A percentile compares a stretch with the other conserved stretches of the same genome.
Evolutionary conservation across 1,140 invertebrate genomes (phyloP).

Genomic region (Drosophila simulans): DNA sequence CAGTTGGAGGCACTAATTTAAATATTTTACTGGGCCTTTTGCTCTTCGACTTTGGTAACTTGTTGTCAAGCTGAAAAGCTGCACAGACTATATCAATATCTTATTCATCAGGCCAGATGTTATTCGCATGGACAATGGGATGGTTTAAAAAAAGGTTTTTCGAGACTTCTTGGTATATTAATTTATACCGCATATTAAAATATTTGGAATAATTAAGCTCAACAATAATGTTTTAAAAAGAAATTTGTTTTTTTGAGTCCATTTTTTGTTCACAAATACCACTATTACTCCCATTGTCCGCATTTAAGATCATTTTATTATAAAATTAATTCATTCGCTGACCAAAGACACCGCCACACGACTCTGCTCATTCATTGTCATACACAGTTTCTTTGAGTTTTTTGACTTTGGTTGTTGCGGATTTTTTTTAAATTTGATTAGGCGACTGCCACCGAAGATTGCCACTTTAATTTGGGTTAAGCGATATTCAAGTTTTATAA

Average conservation of each 20-base stretch:
- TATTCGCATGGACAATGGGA: conserved; percentile 6
- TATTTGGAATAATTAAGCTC: too few relatives aligned
- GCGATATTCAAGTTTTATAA: conserved; percentile 38
- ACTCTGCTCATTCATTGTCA: conserved; percentile 30
- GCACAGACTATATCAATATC: conserved; percentile 15
- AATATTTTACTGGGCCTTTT: conserved; percentile 18
- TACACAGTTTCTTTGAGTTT: conserved; percentile 10
- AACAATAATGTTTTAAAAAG: neutral
- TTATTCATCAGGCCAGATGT: conserved; percentile 36
- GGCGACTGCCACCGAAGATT: conserved; percentile 37
- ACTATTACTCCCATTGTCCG: conserved; percentile 24
- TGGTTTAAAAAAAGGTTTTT: neutral
- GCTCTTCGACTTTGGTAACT: conserved; percentile 21
- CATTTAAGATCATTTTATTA: conserved; percentile 37
- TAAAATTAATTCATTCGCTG: conserved; percentile 26
- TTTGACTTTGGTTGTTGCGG: conserved; percentile 12
- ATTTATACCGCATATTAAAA: too few relatives aligned
- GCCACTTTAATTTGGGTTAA: conserved; percentile 56
- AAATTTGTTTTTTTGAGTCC: neutral
- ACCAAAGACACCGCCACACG: conserved; percentile 43
- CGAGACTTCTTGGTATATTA: too few relatives aligned
- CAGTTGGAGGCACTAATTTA: conserved; percentile 30
- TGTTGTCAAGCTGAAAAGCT: conserved; percentile 46
- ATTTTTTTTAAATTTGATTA: conserved; percentile 54
- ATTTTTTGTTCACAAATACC: neutral